Evolutionary conservation across 2,113 vertebrate genomes (phyloP).

Genomic region (Sphaerodactylus townsendi): DNA sequence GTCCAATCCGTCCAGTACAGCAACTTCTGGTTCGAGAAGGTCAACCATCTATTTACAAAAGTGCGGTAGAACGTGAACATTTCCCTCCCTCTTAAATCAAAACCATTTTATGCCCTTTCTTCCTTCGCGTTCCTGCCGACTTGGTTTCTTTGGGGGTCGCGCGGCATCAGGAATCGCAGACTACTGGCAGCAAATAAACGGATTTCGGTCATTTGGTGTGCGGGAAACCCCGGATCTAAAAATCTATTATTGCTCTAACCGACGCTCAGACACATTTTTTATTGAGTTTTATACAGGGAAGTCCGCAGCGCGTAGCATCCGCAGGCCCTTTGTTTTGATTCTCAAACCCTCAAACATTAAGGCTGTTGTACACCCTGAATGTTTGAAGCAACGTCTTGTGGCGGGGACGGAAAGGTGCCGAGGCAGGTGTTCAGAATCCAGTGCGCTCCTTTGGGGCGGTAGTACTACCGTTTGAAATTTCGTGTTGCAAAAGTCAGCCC

Average conservation of each 20-base stretch:
- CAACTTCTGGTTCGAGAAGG: no score
- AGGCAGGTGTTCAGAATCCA: no score
- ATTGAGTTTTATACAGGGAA: neutral
- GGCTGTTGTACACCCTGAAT: no score
- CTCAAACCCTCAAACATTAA: no score
- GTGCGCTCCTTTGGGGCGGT: no score
- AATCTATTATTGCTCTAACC: neutral
- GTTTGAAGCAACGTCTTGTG: no score
- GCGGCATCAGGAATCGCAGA: neutral
- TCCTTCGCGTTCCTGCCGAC: neutral
- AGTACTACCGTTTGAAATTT: no score
- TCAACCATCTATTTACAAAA: no score
- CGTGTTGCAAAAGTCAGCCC: no score
- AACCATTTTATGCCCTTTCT: conserved; percentile 5
- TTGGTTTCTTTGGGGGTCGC: no score
- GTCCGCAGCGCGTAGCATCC: no score
- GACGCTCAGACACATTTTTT: neutral
- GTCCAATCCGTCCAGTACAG: neutral
- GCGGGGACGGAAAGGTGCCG: no score
- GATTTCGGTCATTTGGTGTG: conserved; percentile 8
- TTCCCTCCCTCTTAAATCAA: neutral
- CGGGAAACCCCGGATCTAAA: neutral
- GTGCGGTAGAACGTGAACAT: neutral
- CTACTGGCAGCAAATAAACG: conserved; percentile 16
- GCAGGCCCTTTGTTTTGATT: neutral